A percentile compares a stretch with the other conserved stretches of the same genome.
phyloP scores from a whole-genome alignment of 2,888 invertebrate species.

The Blastobasis lacticolella region DNA sequence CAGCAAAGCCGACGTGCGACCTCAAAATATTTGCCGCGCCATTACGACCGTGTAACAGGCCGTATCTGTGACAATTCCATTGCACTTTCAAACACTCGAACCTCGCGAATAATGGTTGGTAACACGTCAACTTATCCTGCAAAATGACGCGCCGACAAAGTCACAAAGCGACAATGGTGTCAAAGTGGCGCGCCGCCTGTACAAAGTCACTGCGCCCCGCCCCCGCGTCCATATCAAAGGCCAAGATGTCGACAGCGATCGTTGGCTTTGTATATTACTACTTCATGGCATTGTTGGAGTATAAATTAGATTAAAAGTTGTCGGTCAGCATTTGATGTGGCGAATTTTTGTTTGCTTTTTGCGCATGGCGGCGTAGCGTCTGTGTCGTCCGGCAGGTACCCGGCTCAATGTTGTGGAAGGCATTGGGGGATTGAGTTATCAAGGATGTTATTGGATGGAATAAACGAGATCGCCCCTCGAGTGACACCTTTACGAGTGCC shows the following conservation, averaged over 20 bases:
- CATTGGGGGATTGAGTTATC: no score
- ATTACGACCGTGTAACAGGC: no score
- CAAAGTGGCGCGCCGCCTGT: slow-evolving; percentile 14
- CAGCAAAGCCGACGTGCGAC: no score
- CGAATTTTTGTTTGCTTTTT: slow-evolving; percentile 63
- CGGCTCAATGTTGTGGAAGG: no score
- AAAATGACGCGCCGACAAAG: slow-evolving; percentile 26
- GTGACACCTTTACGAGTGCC: no score
- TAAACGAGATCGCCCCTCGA: no score
- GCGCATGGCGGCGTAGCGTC: slow-evolving; percentile 5
- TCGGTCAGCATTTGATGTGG: slow-evolving; percentile 56
- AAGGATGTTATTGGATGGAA: no score
- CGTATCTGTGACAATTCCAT: no score
- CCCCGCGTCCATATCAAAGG: slow-evolving; percentile 18
- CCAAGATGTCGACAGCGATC: slow-evolving; percentile 6
- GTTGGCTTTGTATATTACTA: slow-evolving; percentile 14
- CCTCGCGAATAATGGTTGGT: neutral
- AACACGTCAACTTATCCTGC: slow-evolving; percentile 1
- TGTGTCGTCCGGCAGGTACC: no score
- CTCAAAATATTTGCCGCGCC: no score
- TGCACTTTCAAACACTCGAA: neutral
- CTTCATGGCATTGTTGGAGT: slow-evolving; percentile 10
- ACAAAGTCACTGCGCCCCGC: slow-evolving; percentile 42
- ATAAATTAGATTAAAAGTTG: slow-evolving; percentile 42
- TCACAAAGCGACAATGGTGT: slow-evolving; percentile 15